These are phyloP conservation scores for Hyles lineata DNA, from an alignment of 2,888 invertebrate genomes.

Conservation along the genomic window DNA sequence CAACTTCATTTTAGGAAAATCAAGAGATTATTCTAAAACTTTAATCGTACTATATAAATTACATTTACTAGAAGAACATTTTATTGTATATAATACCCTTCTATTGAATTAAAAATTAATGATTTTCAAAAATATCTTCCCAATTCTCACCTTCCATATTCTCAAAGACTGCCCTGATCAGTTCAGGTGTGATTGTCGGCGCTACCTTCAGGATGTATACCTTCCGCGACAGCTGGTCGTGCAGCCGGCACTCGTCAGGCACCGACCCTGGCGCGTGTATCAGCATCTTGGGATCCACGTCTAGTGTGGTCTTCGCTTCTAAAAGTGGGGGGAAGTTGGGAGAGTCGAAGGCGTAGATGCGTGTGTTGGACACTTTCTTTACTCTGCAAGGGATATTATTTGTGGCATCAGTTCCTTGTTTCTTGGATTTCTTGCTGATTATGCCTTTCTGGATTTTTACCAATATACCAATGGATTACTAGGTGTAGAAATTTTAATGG, in stretches of 20 bases:
- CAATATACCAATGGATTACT: no score
- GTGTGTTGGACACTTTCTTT: conserved; percentile 90
- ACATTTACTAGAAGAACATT: no score
- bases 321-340: conserved; percentile 94
- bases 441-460: no score
- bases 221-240: conserved; percentile 90
- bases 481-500: no score
- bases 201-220: conserved; percentile 95
- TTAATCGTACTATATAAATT: no score
- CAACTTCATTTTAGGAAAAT: no score
- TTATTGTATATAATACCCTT: no score
- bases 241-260: conserved; percentile 87
- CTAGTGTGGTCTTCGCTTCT: conserved; percentile 85
- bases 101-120: no score
- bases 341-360: conserved; percentile 92
- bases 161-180: conserved; percentile 88
- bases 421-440: no score
- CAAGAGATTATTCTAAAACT: no score
- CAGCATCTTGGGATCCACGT: conserved; percentile 87
- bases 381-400: conserved; percentile 79
- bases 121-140: no score
- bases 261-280: conserved; percentile 71
- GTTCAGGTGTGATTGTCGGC: conserved; percentile 94
- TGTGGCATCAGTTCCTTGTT: no score
- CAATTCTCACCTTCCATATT: conserved; percentile 85